Conservation (phyloP, 2,888 invertebrate species). For the Scrobipalpa costella region DNA sequence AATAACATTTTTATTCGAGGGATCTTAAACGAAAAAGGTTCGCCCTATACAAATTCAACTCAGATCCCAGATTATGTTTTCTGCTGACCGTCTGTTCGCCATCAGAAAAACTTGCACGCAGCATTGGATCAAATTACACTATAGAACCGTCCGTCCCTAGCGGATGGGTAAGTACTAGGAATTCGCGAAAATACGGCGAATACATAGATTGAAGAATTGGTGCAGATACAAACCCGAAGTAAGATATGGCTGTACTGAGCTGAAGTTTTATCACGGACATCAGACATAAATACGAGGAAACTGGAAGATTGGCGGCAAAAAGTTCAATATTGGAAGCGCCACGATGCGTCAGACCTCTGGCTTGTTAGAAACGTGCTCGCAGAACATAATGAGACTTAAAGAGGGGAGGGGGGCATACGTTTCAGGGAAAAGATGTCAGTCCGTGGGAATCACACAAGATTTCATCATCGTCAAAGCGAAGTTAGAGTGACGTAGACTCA, state of each 20-base stretch:
- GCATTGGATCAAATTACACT: constrained; percentile 21
- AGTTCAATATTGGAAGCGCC: constrained; percentile 35
- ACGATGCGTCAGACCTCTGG: constrained; percentile 40
- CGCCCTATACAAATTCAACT: constrained; percentile 18
- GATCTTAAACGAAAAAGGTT: constrained; percentile 5
- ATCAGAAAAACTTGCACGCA: constrained; percentile 19
- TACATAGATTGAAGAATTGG: constrained; percentile 2
- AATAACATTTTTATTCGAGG: constrained; percentile 6
- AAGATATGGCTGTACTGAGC: too few species aligned
- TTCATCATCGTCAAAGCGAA: constrained; percentile 26
- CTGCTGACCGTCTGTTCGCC: constrained; percentile 21
- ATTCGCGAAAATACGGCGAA: background rate
- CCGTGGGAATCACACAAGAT: constrained; percentile 27
- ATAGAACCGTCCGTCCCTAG: background rate
- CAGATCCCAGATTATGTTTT: constrained; percentile 21
- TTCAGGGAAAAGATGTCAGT: constrained; percentile 21
- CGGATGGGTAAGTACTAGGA: constrained; percentile 4
- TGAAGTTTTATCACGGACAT: constrained; percentile 26
- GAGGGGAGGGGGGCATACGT: constrained; percentile 30
- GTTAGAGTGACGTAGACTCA: constrained; percentile 15
- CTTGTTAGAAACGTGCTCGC: constrained; percentile 52
- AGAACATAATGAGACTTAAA: constrained; percentile 42
- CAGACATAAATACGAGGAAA: constrained; percentile 12
- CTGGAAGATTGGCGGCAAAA: constrained; percentile 30
- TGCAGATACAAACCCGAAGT: constrained; percentile 1